These are phyloP conservation scores for Emydoidea blandingii DNA, from an alignment of 2,797 vertebrate species.

Conservation along the genomic window DNA sequence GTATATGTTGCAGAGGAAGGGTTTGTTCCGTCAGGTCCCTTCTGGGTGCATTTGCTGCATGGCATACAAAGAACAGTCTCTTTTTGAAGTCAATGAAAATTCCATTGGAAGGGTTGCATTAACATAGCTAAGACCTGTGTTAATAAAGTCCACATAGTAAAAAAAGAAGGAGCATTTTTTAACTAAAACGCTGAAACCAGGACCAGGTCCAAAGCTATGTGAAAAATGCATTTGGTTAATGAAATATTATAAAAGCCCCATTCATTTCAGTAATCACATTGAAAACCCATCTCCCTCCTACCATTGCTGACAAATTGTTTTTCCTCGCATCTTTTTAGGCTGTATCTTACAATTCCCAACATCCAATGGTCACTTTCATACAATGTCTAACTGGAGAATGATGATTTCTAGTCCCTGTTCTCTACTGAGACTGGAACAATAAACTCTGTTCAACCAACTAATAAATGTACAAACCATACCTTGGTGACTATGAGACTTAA, in stretches of 20 bases:
- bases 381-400: not conserved
- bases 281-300: slow-evolving; percentile 21
- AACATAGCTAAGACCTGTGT: slow-evolving; percentile 71
- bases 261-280: not conserved
- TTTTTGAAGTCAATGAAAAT: slow-evolving; percentile 71
- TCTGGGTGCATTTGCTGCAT: slow-evolving; percentile 35
- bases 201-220: slow-evolving; percentile 34
- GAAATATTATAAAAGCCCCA: not conserved
- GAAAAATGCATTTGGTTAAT: slow-evolving; percentile 27
- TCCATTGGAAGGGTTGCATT: slow-evolving; percentile 67
- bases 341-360: not conserved
- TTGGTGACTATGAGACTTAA: not conserved
- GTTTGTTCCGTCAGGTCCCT: slow-evolving; percentile 41
- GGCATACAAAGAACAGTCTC: slow-evolving; percentile 61
- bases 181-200: slow-evolving; percentile 49
- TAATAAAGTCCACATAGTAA: slow-evolving; percentile 71
- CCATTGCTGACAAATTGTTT: slow-evolving; percentile 39
- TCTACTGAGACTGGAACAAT: not conserved
- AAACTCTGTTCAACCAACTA: not conserved
- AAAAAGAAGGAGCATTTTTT: slow-evolving; percentile 50
- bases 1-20: slow-evolving; percentile 18
- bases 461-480: not conserved
- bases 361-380: not conserved
- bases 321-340: not conserved
- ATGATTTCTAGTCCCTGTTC: not conserved